A percentile compares a stretch with the other conserved stretches of the same genome.
Evolutionary conservation across 2,797 vertebrate species (phyloP).

Genomic region (Chrysocyon brachyurus): DNA sequence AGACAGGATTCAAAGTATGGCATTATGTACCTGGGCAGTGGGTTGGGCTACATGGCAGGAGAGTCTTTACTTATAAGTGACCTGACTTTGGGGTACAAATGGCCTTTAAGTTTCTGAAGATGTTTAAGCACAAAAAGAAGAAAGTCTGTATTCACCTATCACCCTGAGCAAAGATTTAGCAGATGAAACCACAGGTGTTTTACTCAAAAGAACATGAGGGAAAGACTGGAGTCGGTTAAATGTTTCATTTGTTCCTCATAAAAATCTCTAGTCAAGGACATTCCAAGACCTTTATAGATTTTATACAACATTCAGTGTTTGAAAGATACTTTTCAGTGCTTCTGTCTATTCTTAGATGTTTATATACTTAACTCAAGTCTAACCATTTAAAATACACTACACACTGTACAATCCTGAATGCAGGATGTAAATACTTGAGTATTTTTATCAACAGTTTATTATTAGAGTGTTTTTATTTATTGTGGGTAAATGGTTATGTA

Average conservation of each 20-base stretch:
- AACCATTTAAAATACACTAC: neutral
- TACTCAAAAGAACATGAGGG: constrained; percentile 74
- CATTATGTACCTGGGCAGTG: constrained; percentile 56
- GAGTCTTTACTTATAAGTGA: constrained; percentile 69
- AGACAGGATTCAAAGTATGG: constrained; percentile 71
- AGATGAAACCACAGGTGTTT: constrained; percentile 78
- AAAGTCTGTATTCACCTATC: constrained; percentile 77
- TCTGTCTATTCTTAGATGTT: constrained; percentile 38
- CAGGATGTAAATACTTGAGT: neutral
- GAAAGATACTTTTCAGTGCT: constrained; percentile 38
- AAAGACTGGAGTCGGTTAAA: constrained; percentile 61
- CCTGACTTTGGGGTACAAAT: constrained; percentile 73
- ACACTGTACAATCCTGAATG: neutral
- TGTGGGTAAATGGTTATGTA: neutral
- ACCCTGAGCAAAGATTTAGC: constrained; percentile 77
- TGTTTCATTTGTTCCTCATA: constrained; percentile 72
- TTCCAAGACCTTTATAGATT: constrained; percentile 69
- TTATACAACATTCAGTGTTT: constrained; percentile 53
- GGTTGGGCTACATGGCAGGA: constrained; percentile 25
- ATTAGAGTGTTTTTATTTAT: constrained; percentile 22
- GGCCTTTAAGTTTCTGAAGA: constrained; percentile 73
- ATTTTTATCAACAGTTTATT: constrained; percentile 42
- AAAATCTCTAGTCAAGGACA: constrained; percentile 61
- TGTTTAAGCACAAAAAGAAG: constrained; percentile 77
- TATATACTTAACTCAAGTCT: constrained; percentile 35